Conservation (phyloP, 2,888 invertebrate genomes). For the Drepanosiphum platanoidis region DNA sequence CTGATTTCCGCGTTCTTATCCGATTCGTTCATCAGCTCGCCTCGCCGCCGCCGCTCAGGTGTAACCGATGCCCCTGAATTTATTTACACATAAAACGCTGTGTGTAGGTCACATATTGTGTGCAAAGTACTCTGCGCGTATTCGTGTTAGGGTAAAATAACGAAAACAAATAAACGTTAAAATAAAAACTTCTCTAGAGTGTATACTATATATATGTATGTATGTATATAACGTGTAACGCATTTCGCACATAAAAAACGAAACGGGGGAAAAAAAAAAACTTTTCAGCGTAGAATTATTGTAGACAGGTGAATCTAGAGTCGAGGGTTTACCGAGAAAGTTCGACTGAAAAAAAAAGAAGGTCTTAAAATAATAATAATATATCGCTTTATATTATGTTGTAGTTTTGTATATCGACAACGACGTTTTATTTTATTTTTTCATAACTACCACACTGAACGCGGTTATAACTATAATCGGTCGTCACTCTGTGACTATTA, state of each 20-base stretch:
- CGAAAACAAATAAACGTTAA: conserved; percentile 7
- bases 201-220: neutral
- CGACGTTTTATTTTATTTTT: too few relatives aligned
- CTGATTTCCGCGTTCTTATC: conserved; percentile 2
- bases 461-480: too few relatives aligned
- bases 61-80: neutral
- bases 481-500: too few relatives aligned
- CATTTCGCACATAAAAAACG: conserved; percentile 1
- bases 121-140: neutral
- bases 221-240: too few relatives aligned
- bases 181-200: neutral
- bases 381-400: neutral
- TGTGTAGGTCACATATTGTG: neutral
- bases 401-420: neutral
- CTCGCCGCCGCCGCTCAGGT: neutral
- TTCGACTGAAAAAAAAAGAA: neutral
- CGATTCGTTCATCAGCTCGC: conserved; percentile 8
- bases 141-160: neutral
- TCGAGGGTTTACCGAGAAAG: neutral
- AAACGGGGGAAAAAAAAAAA: neutral
- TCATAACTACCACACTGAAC: too few relatives aligned
- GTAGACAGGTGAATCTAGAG: neutral
- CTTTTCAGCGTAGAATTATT: neutral
- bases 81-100: neutral
- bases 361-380: too few relatives aligned